phyloP scores from a whole-genome alignment of 92 coral and sea anemone genomes.

The Porites divaricata region DNA sequence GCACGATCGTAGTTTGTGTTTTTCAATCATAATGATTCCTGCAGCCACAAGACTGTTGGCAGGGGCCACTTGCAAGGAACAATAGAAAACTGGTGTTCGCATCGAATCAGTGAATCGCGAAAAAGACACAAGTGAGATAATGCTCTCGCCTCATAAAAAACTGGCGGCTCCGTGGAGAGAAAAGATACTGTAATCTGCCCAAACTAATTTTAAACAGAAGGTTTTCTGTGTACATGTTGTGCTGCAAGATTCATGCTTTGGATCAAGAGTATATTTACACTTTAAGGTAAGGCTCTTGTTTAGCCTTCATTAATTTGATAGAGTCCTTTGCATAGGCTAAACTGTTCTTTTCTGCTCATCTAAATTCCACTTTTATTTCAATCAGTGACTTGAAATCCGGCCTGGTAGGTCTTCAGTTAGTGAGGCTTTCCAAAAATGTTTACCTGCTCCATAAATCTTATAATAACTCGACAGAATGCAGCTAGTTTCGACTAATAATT shows the following conservation, averaged over 20 bases:
- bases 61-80: constrained; percentile 13
- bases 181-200: background rate
- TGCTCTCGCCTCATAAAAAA: background rate
- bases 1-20: background rate
- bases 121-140: constrained; percentile 7
- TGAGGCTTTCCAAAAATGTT: background rate
- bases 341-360: too few relatives aligned
- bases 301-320: too few relatives aligned
- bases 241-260: background rate
- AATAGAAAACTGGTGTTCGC: constrained; percentile 16
- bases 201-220: too few relatives aligned
- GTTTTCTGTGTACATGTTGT: background rate
- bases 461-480: too few relatives aligned
- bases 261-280: background rate
- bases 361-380: too few relatives aligned
- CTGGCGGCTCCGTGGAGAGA: background rate
- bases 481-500: too few relatives aligned
- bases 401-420: background rate
- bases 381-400: too few relatives aligned
- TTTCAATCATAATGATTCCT: background rate
- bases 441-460: background rate
- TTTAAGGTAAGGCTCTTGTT: background rate
- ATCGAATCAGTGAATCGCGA: constrained; percentile 14
- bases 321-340: too few relatives aligned
- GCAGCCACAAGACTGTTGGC: background rate